Evolutionary conservation across 2,888 invertebrate genomes (phyloP), one percentile per base, ranked within the genome.

Genomic region (Bursaphelenchus okinawaensis): DNA sequence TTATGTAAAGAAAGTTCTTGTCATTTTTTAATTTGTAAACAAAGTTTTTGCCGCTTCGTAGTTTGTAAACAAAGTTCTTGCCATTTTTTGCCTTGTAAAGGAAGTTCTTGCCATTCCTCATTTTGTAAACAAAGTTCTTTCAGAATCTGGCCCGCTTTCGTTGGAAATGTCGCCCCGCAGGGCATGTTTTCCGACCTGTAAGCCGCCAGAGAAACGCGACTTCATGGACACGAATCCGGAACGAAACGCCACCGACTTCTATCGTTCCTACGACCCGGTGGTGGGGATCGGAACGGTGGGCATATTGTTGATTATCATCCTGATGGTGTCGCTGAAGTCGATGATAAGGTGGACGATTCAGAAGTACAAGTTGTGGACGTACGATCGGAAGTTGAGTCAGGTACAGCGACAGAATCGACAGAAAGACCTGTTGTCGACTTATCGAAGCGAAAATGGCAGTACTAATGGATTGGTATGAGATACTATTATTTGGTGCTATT

Each of bases 171-270:
- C 60, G 54, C 60, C 60, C 23, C 54, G 62, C n/a, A 52, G 68
- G 20, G 28, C 62, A 26, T 71, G 71, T 22, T 58, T 68, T 28
- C 71, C 74, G 16, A 62, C 68, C 56, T 79, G 79, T 62, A 67
- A 67, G 62, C 71, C 76, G 12, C 66, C 74, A 55, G 79, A 80
- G 59, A 80, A 79, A 65, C 68, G 79, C 51, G 79, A 80, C 69
- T 80, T 80, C 62, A 77, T 79, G 79, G 75, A 76, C 64, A 74
- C 71, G 52, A 65, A 71, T 63, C 78, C 79, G 19, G 75, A 77
- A 40, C 66, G 70, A 27, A 69, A 67, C 22, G 70, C 73, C 23
- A 64, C 65, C 20, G 79, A 80, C 65, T 80, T 80, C 61, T 79
- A 76, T 61, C 64, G 63, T 12, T 66, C 66, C 40, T 80, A 80